Base-by-base conservation (phyloP, 2,113 vertebrate genomes). In the Mus spicilegus region DNA sequence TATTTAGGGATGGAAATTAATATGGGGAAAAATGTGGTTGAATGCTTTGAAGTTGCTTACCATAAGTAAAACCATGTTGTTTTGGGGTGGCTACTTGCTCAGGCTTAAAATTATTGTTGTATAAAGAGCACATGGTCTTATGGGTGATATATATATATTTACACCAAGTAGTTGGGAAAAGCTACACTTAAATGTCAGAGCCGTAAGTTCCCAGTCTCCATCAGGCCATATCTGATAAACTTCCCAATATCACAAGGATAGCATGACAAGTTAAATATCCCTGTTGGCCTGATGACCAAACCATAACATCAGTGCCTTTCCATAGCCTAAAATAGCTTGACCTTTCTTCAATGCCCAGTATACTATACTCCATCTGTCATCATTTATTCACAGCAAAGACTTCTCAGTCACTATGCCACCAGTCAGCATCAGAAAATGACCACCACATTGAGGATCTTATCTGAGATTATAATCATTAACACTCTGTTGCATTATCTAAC, bases 331-430 rank as follows among this genome's bases (percentile, higher is more conserved):
- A 95, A 61, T 24, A 51, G 5, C 67, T 85, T 84, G 84, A 91
- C 30, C 61, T n/a, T 89, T 95, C 91, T 93, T 87, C 36, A 93
- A 56, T 88, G 87, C 85, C 28, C 65, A 93, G 1, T 90, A n/a
- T 72, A 8, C 24, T 87, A 39, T 81, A 95, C 46, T 19, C 16
- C 5, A 81, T 69, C 42, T 36, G 81, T 75, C 30, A 93, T 76
- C 56, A 46, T 19, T 87, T 84, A 87, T 54, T 46, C 91, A 87
- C 84, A 90, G 22, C 46, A 91, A 97, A 91, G 87, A 84, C 86
- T 90, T 95, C 75, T 81, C 39, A 88, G 51, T 73, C 87, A 97
- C 94, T 84, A n/a, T 86, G 87, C 42, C 28, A 85, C 92, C 65
- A 76, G 1, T 92, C 67, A 75, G 9, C 22, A 84, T 33, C 51